phyloP scores from a whole-genome alignment of 2,888 invertebrate species.

The Deilephila porcellus region DNA sequence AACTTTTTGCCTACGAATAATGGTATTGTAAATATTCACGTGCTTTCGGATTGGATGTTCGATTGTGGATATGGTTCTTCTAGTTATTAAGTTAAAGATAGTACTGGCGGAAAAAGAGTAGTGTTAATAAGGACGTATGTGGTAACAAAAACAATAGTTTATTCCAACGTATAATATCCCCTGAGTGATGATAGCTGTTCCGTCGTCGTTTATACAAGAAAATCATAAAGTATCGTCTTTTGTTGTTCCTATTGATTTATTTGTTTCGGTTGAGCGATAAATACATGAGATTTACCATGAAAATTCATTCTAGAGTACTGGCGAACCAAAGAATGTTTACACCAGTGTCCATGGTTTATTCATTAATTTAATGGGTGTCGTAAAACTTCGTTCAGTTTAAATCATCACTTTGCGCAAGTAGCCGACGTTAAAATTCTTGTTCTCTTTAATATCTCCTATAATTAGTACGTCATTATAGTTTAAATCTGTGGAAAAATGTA shows the following conservation, averaged over 20 bases:
- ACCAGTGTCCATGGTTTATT: constrained; percentile 3
- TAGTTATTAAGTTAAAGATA: background rate
- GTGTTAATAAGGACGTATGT: background rate
- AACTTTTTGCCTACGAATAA: background rate
- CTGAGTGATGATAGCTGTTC: background rate
- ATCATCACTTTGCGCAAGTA: constrained; percentile 24
- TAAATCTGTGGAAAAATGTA: background rate
- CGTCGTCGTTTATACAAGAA: background rate
- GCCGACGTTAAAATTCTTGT: background rate
- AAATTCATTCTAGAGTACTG: background rate
- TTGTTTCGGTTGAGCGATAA: background rate
- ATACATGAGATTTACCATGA: constrained; percentile 1
- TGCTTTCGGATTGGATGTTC: background rate
- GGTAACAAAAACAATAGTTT: background rate
- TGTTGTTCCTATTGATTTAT: background rate
- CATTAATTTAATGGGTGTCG: constrained; percentile 21
- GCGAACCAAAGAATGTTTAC: constrained; percentile 7
- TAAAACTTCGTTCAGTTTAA: constrained; percentile 14
- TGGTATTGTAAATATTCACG: background rate
- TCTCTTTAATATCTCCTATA: background rate
- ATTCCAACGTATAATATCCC: background rate
- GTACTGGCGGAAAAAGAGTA: background rate
- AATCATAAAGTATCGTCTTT: background rate
- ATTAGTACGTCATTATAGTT: background rate
- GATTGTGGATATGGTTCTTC: background rate